Conservation (phyloP, 2,113 vertebrate genomes). For the Dicerorhinus sumatrensis region DNA sequence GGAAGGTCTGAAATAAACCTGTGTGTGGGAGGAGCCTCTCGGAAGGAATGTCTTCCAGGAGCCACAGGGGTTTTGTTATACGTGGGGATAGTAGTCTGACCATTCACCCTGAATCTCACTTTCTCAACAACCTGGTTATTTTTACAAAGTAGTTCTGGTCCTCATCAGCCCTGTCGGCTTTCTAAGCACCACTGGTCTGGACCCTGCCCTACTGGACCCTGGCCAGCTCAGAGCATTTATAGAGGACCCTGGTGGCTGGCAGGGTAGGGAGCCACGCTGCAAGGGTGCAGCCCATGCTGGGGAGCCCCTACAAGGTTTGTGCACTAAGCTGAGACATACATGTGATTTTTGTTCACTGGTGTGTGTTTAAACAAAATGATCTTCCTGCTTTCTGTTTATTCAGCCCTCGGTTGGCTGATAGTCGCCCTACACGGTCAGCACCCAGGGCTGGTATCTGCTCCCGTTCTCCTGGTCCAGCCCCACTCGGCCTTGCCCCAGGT, state of each 20-base stretch:
- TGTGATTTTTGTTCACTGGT: background rate
- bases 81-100: slow-evolving; percentile 35
- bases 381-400: slow-evolving; percentile 32
- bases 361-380: background rate
- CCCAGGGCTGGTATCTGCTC: background rate
- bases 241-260: background rate
- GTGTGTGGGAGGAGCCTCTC: slow-evolving; percentile 40
- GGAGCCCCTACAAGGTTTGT: background rate
- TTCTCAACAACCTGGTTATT: background rate
- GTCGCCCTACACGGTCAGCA: background rate
- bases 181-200: slow-evolving; percentile 45
- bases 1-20: background rate
- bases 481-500: background rate
- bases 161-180: slow-evolving; percentile 29
- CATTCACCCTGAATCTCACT: slow-evolving; percentile 62
- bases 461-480: background rate
- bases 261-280: background rate
- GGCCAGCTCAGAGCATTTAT: background rate
- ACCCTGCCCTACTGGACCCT: background rate
- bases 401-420: background rate
- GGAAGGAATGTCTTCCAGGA: slow-evolving; percentile 74
- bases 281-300: background rate
- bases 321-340: background rate
- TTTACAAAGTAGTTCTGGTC: background rate
- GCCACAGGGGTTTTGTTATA: background rate